phyloP scores from a whole-genome alignment of 2,113 vertebrate species.

The Dromiciops gliroides region DNA sequence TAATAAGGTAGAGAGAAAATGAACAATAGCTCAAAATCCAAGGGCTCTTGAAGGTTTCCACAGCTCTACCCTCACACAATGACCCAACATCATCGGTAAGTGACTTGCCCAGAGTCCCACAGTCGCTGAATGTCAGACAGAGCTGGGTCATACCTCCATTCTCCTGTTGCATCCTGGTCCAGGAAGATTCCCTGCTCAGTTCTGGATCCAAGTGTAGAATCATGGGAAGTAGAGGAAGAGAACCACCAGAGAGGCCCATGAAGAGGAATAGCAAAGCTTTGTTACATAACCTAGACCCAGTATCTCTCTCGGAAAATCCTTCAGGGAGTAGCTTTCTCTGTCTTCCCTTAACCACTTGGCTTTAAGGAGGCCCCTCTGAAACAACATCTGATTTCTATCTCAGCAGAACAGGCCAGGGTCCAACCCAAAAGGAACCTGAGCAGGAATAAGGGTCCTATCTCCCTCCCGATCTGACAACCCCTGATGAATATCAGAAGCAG shows the following conservation, averaged over 20 bases:
- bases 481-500: conserved; percentile 43
- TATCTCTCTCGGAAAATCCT: not conserved
- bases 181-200: not conserved
- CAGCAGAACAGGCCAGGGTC: not conserved
- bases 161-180: not conserved
- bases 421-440: not conserved
- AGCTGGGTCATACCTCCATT: not conserved
- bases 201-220: not conserved
- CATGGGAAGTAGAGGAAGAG: not conserved
- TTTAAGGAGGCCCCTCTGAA: conserved; percentile 17
- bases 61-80: not conserved
- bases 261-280: not conserved
- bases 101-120: not conserved
- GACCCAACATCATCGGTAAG: not conserved
- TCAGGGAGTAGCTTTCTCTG: not conserved
- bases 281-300: not conserved
- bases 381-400: not conserved
- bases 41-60: too few species aligned
- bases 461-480: conserved; percentile 38
- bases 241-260: not conserved
- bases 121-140: not conserved
- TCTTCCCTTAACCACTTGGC: not conserved
- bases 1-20: not conserved
- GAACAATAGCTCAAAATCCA: not conserved
- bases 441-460: conserved; percentile 32